Evolutionary conservation across 2,113 vertebrate genomes (phyloP).

Genomic region (Istiophorus platypterus): DNA sequence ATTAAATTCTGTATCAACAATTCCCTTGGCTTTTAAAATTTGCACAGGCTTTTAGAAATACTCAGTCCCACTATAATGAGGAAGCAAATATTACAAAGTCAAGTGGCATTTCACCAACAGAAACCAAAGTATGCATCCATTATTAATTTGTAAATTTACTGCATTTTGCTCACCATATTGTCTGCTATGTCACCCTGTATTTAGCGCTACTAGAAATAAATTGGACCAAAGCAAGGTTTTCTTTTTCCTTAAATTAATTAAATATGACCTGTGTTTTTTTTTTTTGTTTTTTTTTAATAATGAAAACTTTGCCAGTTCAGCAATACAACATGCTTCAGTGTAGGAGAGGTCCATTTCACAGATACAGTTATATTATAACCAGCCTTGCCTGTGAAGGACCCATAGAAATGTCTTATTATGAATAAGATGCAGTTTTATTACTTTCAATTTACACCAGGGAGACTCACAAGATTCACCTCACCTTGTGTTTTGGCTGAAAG

Average conservation of each 20-base stretch:
- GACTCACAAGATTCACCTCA: constrained; percentile 35
- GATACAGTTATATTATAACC: constrained; percentile 54
- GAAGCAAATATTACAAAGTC: constrained; percentile 58
- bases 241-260: constrained; percentile 50
- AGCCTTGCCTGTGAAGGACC: constrained; percentile 39
- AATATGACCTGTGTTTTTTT: constrained; percentile 56
- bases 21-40: constrained; percentile 69
- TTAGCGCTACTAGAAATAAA: constrained; percentile 46
- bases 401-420: constrained; percentile 50
- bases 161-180: constrained; percentile 47
- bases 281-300: constrained; percentile 63
- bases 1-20: constrained; percentile 69
- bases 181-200: constrained; percentile 62
- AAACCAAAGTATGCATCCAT: constrained; percentile 63
- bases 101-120: constrained; percentile 60
- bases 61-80: constrained; percentile 62
- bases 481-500: constrained; percentile 42
- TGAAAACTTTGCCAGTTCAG: constrained; percentile 54
- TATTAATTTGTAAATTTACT: constrained; percentile 59
- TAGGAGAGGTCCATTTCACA: constrained; percentile 43
- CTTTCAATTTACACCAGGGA: constrained; percentile 53
- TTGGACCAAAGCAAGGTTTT: constrained; percentile 43
- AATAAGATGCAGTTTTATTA: constrained; percentile 61
- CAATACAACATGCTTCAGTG: constrained; percentile 39
- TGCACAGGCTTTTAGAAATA: constrained; percentile 70